Base-by-base conservation (phyloP, 2,888 invertebrate genomes). In the Polia nebulosa region DNA sequence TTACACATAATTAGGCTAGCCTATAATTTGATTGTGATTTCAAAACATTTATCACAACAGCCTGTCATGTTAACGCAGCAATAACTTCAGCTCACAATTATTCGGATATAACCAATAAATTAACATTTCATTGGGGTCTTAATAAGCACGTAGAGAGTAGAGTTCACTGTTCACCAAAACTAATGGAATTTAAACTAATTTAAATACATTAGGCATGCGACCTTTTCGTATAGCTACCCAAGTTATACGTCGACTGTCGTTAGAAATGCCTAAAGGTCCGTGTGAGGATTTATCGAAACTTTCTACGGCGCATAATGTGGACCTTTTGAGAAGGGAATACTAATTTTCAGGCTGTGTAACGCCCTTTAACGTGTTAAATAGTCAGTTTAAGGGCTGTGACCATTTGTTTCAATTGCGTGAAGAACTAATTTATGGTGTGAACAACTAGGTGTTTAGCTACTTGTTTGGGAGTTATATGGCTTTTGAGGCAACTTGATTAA, bases 211-310 rank as follows among this genome's bases (percentile, higher is more conserved):
- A 77, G 59, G 65, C 57, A 68, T 72, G 61, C 57, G 77, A 80
- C 85, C 85, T 84, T 82, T 72, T 67, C 74, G 32, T 55, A 52
- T 68, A 65, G 47, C 45, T 61, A 76, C 47, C 45, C 53, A 59
- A 77, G 53, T 55, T 62, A 58, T 58, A 78, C 64, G 70, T 72
- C 64, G 70, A 29, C 64, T 65, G 61, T 71, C 71, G 67, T 69
- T 72, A 57, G 55, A 65, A 73, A 70, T 59, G 59, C 61, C 64
- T 74, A 60, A 69, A 79, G 80, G 78, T 74, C 67, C 70, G 62
- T 73, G 65, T 67, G 72, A 79, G 81, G 80, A 84, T 83, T 85
- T 84, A 80, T 83, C 72, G 76, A 83, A 84, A 83, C 77, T 84
- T 86, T 84, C 83, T 56, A 72, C 69, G 52, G 32, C 74, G 71